Evolutionary conservation across 1,140 invertebrate species (phyloP), one percentile per base, ranked within the genome.

Genomic region (Polypedilum vanderplanki): DNA sequence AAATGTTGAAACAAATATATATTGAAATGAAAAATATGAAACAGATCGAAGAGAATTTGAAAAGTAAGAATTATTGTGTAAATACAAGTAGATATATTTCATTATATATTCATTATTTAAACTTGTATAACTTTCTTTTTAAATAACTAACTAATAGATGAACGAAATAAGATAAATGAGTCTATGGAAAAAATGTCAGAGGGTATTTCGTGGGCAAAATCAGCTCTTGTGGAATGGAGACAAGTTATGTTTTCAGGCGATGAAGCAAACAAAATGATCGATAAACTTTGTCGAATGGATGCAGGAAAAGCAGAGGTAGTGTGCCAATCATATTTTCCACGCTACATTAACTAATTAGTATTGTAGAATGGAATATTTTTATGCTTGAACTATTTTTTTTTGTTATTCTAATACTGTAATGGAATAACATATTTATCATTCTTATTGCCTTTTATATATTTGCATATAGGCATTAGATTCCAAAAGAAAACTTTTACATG

Each of bases 251-350:
- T 84, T 57, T 84, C 84, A 75, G 84, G 86, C 7, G 86, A 88
- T 75, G 85, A 87, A 57, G 85, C 87, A 64, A 87, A 85, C 77
- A 80, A 86, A 74, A 73, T 88, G 18, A 83, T 90, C 22, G 85
- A 87, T 75, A 84, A 85, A 75, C 88, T 87, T 74, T 85, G 86
- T 46, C 83, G 85, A 75, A 83, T 86, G 41, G 88, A 90, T 80
- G 80, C 86, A 20, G 85, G 86, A 76, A 85, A 84, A 73, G 87
- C 86, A 33, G 85, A 78, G 5, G 73, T 74, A 73, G 41, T n/a
- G n/a, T n/a, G n/a, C n/a, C n/a, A n/a, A n/a, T n/a, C n/a, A n/a
- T n/a, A n/a, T n/a, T n/a, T n/a, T n/a, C n/a, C n/a, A n/a, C n/a
- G n/a, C n/a, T n/a, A n/a, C n/a, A n/a, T n/a, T n/a, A n/a, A n/a